A percentile compares a stretch with the other conserved stretches of the same genome.
phyloP scores from a whole-genome alignment of 92 coral and sea anemone genomes.

The Porites rus region DNA sequence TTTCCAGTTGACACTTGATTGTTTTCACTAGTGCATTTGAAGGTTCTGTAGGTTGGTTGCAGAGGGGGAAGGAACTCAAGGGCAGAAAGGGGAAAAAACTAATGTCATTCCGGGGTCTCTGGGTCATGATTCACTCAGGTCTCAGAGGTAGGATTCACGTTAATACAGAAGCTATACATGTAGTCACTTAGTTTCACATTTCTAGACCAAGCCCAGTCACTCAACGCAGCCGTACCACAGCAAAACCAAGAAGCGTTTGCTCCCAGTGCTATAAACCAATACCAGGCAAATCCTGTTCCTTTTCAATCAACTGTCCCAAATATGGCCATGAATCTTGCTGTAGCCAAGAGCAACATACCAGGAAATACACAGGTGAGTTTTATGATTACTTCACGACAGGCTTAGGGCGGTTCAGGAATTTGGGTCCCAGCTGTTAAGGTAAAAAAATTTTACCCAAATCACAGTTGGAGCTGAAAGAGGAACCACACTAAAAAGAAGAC shows the following conservation, averaged over 20 bases:
- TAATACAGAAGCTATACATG: background rate
- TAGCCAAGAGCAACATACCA: constrained; percentile 36
- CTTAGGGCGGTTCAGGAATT: no score
- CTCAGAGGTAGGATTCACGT: background rate
- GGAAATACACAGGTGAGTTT: constrained; percentile 33
- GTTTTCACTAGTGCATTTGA: background rate
- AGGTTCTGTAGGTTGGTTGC: background rate
- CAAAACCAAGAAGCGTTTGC: constrained; percentile 63
- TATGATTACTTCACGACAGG: no score
- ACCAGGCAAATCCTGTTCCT: constrained; percentile 37
- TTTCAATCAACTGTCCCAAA: constrained; percentile 32
- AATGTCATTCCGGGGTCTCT: no score
- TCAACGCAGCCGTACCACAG: constrained; percentile 23
- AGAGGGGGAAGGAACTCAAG: no score
- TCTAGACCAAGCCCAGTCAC: constrained; percentile 17
- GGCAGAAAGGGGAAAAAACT: no score
- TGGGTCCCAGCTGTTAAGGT: no score
- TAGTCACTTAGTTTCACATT: background rate
- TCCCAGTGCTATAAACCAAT: constrained; percentile 48
- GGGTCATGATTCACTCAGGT: no score
- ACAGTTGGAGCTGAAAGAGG: no score
- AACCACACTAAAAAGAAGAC: no score
- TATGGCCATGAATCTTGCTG: constrained; percentile 49
- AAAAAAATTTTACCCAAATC: no score
- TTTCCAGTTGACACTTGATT: no score